phyloP scores from a whole-genome alignment of 2,113 vertebrate genomes.

The Nettapus auritus region DNA sequence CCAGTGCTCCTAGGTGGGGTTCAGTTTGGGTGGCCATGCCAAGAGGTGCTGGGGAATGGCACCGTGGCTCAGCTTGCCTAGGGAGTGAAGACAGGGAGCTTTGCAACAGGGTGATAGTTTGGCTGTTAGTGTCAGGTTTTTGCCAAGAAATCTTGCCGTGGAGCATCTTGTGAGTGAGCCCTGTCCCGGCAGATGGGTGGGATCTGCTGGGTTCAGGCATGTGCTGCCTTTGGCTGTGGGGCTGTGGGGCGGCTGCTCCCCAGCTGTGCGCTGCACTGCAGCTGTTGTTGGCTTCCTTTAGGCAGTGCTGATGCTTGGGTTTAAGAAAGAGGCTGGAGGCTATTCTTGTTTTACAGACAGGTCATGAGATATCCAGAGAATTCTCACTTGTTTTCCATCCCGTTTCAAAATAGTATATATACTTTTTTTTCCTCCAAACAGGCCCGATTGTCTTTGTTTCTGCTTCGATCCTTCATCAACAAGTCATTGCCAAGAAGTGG shows the following conservation, averaged over 20 bases:
- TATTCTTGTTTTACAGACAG: background rate
- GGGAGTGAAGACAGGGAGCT: background rate
- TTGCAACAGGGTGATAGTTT: background rate
- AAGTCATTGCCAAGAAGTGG: background rate
- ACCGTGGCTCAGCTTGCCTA: rapidly evolving
- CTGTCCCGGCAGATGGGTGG: background rate
- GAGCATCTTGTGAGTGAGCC: background rate
- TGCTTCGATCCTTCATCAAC: background rate
- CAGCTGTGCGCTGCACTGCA: background rate
- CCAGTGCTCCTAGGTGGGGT: rapidly evolving
- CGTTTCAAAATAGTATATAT: rapidly evolving
- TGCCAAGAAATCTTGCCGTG: background rate
- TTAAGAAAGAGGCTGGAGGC: background rate
- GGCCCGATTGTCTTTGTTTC: background rate
- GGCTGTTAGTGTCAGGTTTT: background rate
- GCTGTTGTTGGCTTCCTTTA: background rate
- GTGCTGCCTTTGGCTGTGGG: background rate
- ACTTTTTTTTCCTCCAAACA: background rate
- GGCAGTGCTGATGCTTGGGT: background rate
- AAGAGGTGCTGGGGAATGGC: background rate
- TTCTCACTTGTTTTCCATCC: background rate
- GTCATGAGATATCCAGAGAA: background rate
- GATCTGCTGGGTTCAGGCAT: background rate
- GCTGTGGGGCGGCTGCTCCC: background rate
- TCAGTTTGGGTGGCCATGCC: rapidly evolving